Evolutionary conservation across 2,797 vertebrate genomes (phyloP).

Genomic region (Ciconia nigra): DNA sequence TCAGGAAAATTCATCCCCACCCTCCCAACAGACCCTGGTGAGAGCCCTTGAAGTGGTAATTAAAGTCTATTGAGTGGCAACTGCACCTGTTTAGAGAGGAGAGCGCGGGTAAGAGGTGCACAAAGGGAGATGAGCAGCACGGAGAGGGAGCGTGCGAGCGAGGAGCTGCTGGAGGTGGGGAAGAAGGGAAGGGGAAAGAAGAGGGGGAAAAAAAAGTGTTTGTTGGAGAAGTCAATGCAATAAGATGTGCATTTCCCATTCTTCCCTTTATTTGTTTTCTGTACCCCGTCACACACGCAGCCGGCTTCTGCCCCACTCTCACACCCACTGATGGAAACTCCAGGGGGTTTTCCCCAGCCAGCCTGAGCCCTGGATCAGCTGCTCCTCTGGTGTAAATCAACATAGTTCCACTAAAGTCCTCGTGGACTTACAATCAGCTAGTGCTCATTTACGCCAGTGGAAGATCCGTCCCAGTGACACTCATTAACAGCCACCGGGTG

Average conservation of each 20-base stretch:
- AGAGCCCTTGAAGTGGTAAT: conserved; percentile 67
- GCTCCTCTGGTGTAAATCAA: background rate
- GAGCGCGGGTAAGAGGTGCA: conserved; percentile 28
- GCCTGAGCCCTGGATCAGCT: background rate
- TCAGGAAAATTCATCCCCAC: conserved; percentile 54
- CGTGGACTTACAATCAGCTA: background rate
- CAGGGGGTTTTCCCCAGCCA: background rate
- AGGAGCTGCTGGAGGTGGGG: conserved; percentile 17
- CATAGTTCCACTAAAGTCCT: background rate
- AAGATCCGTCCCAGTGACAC: background rate
- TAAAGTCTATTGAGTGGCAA: conserved; percentile 67
- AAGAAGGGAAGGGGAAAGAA: background rate
- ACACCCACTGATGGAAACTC: background rate
- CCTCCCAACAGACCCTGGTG: conserved; percentile 47
- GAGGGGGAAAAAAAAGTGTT: background rate
- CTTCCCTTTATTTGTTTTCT: background rate
- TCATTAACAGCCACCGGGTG: background rate
- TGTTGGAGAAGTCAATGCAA: background rate
- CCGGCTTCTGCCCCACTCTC: background rate
- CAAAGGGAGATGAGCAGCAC: conserved; percentile 46
- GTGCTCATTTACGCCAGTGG: background rate
- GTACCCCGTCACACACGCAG: background rate
- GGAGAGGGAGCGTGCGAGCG: background rate
- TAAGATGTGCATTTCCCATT: background rate
- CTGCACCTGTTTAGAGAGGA: conserved; percentile 63